phyloP scores from a whole-genome alignment of 2,888 invertebrate species.

The Brachylomia viminalis region DNA sequence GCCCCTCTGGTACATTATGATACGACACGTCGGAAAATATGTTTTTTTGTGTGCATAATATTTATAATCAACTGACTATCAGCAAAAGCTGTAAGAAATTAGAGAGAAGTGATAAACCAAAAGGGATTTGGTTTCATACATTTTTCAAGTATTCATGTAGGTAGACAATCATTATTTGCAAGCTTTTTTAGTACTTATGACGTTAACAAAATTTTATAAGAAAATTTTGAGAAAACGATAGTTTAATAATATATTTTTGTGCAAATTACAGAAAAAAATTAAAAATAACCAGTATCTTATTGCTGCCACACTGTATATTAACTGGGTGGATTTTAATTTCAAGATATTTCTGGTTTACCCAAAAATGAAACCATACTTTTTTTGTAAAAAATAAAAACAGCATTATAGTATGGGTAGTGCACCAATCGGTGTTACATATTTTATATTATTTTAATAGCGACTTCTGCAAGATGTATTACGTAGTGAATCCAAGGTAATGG shows the following conservation, averaged over 20 bases:
- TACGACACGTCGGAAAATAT: too few relatives aligned
- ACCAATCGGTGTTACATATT: not conserved
- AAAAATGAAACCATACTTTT: not conserved
- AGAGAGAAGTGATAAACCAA: not conserved
- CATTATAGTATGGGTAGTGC: not conserved
- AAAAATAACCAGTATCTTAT: not conserved
- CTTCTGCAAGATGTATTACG: not conserved
- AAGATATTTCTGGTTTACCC: not conserved
- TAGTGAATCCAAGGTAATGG: not conserved
- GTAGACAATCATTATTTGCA: not conserved
- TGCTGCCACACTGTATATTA: too few relatives aligned
- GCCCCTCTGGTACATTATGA: too few relatives aligned
- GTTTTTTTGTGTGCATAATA: not conserved
- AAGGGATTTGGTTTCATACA: not conserved
- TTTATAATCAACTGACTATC: not conserved
- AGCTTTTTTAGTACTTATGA: not conserved
- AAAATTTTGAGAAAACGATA: not conserved
- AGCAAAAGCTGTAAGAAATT: too few relatives aligned
- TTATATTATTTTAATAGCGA: not conserved
- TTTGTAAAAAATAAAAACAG: not conserved
- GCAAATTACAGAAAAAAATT: not conserved
- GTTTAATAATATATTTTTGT: not conserved
- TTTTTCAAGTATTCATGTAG: not conserved
- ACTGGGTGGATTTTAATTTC: not conserved
- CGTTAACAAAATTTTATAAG: too few relatives aligned